Evolutionary conservation across 2,888 invertebrate genomes (phyloP), one percentile per base, ranked within the genome.

Genomic region (Omphaloscelis lunosa): DNA sequence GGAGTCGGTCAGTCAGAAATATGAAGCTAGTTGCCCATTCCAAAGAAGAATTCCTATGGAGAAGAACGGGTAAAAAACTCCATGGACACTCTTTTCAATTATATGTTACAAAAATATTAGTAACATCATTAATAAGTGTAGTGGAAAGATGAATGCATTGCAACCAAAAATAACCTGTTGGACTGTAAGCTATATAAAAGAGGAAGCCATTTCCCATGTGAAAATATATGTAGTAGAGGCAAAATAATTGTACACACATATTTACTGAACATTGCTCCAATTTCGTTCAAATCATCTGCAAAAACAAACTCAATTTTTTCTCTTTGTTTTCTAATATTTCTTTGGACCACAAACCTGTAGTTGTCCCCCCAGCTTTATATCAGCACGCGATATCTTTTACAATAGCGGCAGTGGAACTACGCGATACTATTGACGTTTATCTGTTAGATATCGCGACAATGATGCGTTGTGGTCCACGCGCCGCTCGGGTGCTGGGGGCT

Each of bases 391-490:
- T 86, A 84, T 75, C 80, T 63, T 61, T 27, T 53, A 84, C 80
- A 86, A 84, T 8, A 72, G 75, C 74, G 87, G 74, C 65, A 68
- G 77, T 69, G 45, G 76, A 29, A 56, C 73, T 59, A 62, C 70
- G 79, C 56, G 71, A 75, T 62, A 83, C 66, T 66, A 51, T 71
- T 61, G 65, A 65, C 48, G 65, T 59, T 78, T 86, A 84, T 83
- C 72, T 66, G 79, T 17, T 7, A 29, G 79, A 71, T 84, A 84
- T 48, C 59, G 69, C 12, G n/a, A 41, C 56, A 65, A 63, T 59
- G 84, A 75, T 79, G 58, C 61, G n/a, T 27, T 62, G 73, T 78
- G 84, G 72, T 59, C 75, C 74, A 84, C 87, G 80, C 80, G 62
- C 8, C 41, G 20, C 41, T 23, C 69, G 66, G 80, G 53, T 72